phyloP scores from a whole-genome alignment of 2,113 vertebrate species.

The Cettia cetti region DNA sequence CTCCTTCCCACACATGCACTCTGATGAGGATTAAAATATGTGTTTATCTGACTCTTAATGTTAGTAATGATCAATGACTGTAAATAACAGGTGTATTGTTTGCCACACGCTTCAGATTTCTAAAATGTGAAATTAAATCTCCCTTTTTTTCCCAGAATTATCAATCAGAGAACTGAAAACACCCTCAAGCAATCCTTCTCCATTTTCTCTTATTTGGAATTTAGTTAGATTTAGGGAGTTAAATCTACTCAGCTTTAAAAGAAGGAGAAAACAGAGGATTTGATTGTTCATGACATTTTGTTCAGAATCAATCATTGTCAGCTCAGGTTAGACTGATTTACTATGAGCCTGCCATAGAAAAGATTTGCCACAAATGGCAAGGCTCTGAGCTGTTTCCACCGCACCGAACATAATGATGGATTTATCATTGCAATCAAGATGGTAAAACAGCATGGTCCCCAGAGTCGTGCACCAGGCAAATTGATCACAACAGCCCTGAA shows the following conservation, averaged over 20 bases:
- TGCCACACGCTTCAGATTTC: neutral
- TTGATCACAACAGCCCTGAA: conserved; percentile 66
- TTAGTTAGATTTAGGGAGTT: conserved; percentile 42
- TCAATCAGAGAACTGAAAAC: neutral
- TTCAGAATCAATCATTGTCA: conserved; percentile 70
- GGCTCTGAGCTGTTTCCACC: conserved; percentile 49
- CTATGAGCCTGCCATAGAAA: conserved; percentile 46
- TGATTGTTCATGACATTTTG: conserved; percentile 70
- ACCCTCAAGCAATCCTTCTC: neutral
- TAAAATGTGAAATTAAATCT: neutral
- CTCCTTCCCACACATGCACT: neutral
- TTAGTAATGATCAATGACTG: conserved; percentile 32
- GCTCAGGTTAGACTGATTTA: conserved; percentile 66
- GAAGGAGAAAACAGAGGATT: conserved; percentile 44
- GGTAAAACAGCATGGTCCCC: conserved; percentile 69
- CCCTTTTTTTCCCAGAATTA: neutral
- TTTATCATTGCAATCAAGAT: conserved; percentile 74
- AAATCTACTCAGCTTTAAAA: conserved; percentile 39
- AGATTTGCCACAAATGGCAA: conserved; percentile 57
- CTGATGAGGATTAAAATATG: conserved; percentile 48
- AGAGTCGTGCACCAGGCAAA: conserved; percentile 64
- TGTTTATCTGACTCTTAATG: neutral
- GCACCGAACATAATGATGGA: conserved; percentile 48
- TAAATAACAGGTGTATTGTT: neutral
- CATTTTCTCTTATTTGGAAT: conserved; percentile 27